Evolutionary conservation across 2,888 invertebrate species (phyloP).

Genomic region (Norana najaformis): DNA sequence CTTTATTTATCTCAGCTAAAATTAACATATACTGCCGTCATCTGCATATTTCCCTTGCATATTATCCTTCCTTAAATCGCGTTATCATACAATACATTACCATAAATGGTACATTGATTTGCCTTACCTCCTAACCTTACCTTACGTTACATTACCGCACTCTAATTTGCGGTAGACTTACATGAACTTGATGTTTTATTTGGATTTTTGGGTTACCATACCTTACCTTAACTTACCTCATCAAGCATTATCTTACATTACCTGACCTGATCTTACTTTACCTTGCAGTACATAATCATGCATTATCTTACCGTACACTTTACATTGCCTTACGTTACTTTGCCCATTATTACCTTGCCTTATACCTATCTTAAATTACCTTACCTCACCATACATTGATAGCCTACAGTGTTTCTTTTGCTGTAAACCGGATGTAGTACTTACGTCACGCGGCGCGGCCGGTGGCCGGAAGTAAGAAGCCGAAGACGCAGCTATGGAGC

Average conservation of each 20-base stretch:
- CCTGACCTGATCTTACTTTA: background rate
- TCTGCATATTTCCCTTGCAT: no score
- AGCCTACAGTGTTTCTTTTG: background rate
- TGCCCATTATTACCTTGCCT: background rate
- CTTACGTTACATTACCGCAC: no score
- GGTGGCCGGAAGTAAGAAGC: constrained; percentile 54
- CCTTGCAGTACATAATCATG: background rate
- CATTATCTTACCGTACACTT: background rate
- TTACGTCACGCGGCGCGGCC: constrained; percentile 41
- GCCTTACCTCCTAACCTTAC: no score
- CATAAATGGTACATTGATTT: no score
- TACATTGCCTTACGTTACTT: background rate
- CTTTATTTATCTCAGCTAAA: no score
- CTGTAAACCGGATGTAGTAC: constrained; percentile 37
- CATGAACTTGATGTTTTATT: no score
- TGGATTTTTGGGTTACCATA: no score
- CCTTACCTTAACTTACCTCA: background rate
- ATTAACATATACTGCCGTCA: no score
- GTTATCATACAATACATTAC: no score
- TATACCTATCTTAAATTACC: background rate
- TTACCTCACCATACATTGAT: background rate
- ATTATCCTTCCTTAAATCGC: no score
- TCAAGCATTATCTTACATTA: background rate
- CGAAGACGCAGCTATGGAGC: constrained; percentile 95
- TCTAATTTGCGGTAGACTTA: no score